Percentiles rank a stretch among this genome's conserved stretches.
Evolutionary conservation across 2,113 vertebrate genomes (phyloP).

Genomic region (Solenodon paradoxus): DNA sequence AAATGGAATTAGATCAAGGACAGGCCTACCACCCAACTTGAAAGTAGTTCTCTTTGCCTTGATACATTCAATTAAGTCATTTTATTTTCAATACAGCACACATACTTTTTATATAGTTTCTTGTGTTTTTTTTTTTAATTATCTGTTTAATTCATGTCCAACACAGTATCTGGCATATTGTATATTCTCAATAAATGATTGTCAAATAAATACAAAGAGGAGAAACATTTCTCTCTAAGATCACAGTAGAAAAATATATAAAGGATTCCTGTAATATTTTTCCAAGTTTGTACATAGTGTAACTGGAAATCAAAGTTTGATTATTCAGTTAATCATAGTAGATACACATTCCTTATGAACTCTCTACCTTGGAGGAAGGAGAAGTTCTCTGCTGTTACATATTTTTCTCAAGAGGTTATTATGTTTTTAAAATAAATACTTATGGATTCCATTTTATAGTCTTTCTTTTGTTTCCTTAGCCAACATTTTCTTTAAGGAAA

Average conservation of each 20-base stretch:
- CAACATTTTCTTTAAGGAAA: background rate
- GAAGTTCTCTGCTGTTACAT: background rate
- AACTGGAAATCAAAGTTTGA: background rate
- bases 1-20: background rate
- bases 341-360: background rate
- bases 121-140: background rate
- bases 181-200: background rate
- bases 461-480: background rate
- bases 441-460: background rate
- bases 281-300: background rate
- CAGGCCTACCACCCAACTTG: background rate
- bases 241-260: background rate
- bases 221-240: background rate
- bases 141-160: background rate
- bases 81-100: background rate
- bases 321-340: background rate
- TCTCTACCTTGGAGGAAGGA: background rate
- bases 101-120: background rate
- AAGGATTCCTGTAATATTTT: background rate
- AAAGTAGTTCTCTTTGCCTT: background rate
- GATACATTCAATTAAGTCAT: fast-evolving
- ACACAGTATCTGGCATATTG: background rate
- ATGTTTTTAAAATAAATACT: conserved; percentile 12
- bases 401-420: background rate
- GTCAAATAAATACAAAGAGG: background rate